A percentile compares a stretch with the other conserved stretches of the same genome.
Evolutionary conservation across 2,888 invertebrate species (phyloP).

Genomic region (Amorpha juglandis): DNA sequence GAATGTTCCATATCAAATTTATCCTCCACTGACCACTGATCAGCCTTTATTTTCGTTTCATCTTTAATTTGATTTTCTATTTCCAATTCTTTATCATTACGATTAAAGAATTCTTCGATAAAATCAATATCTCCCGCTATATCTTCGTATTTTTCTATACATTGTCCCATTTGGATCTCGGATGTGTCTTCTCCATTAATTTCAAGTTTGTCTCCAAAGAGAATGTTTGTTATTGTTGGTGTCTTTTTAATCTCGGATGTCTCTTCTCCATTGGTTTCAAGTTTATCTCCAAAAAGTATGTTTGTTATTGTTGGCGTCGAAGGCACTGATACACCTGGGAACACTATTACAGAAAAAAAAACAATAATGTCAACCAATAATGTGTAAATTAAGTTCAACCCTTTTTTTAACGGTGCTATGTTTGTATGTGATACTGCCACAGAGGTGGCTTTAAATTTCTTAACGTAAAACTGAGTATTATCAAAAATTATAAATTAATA

Average conservation of each 20-base stretch:
- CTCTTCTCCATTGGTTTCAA: slow-evolving; percentile 34
- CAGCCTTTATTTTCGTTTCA: slow-evolving; percentile 26
- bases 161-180: slow-evolving; percentile 34
- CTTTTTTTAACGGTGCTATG: no score
- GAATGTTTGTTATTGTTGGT: slow-evolving; percentile 66
- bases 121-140: slow-evolving; percentile 46
- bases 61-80: slow-evolving; percentile 28
- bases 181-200: slow-evolving; percentile 27
- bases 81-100: slow-evolving; percentile 32
- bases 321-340: slow-evolving; percentile 45
- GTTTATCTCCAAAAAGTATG: slow-evolving; percentile 65
- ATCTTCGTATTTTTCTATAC: slow-evolving; percentile 42
- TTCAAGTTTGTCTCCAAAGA: slow-evolving; percentile 61
- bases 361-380: no score
- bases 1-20: slow-evolving; percentile 54
- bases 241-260: slow-evolving; percentile 31
- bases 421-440: no score
- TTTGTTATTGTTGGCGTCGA: slow-evolving; percentile 68
- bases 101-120: slow-evolving; percentile 54
- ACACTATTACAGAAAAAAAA: slow-evolving; percentile 38
- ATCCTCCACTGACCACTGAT: slow-evolving; percentile 28
- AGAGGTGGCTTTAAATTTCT: no score
- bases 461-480: no score
- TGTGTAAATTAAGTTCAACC: no score
- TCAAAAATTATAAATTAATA: neutral